Evolutionary conservation across 2,888 invertebrate species (phyloP), one percentile per base, ranked within the genome.

Genomic region (Neoascia interrupta): DNA sequence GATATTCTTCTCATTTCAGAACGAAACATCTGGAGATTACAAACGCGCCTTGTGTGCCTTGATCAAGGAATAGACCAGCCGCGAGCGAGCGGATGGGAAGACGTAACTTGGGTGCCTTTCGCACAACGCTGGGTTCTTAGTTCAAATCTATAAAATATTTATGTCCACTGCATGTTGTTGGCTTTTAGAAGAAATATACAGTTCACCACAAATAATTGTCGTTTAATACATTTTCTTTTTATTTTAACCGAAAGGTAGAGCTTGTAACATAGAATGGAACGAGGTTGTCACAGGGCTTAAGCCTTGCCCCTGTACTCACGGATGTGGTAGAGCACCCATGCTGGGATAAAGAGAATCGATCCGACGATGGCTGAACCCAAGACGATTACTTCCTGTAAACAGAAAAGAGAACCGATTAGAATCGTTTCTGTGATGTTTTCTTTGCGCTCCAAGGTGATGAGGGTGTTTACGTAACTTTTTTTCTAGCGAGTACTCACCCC

Each of bases 1-100:
- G n/a, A n/a, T n/a, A n/a, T n/a, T 74, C 58, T 43, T 84, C 76
- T 82, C 69, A 74, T 81, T 81, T 36, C 88, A 90, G 88, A 85
- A 85, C 64, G 91, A 91, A 84, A 90, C 90, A n/a, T 88, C 89
- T 19, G 91, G 91, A 4, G 90, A 91, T 84, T 91, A 90, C 84
- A 90, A 89, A 81, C 86, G 86, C 68, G 89, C 90, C 13, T 85
- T 91, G 15, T 83, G 90, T 28, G 89, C 89, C 19, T 82, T 90
- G n/a, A 85, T 90, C 36, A 73, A 73, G 26, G 79, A 79, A 43
- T 79, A 56, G 56, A 5, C 15, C 26, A n/a, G n/a, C n/a, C 6
- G n/a, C n/a, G 19, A 5, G 1, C 39, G 2, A 11, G 6, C 16
- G 1, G 3, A 2, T 19, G n/a, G 2, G 39, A 5, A 8, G 16